These are phyloP conservation scores for Bicyclus anynana DNA, from an alignment of 1,140 invertebrate species.

Conservation along the genomic window DNA sequence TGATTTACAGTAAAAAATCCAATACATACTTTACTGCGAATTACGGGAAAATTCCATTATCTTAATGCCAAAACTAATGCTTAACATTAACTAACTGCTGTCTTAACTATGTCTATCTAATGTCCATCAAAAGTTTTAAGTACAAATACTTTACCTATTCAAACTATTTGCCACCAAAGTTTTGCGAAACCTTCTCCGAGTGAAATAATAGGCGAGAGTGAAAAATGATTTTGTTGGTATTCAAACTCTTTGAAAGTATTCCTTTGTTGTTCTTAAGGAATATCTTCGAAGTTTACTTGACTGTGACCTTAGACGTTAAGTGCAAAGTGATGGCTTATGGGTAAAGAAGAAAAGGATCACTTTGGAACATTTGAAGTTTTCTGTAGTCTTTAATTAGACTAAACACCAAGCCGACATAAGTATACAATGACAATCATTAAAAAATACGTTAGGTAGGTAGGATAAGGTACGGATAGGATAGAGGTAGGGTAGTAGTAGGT, in stretches of 20 bases:
- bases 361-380: too few relatives aligned
- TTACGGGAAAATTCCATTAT: not conserved
- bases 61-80: not conserved
- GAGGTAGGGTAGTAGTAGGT: too few relatives aligned
- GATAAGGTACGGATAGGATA: too few relatives aligned
- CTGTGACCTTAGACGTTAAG: not conserved
- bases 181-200: not conserved
- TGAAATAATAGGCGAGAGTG: not conserved
- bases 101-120: not conserved
- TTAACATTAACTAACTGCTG: not conserved
- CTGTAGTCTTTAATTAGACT: too few relatives aligned
- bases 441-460: too few relatives aligned
- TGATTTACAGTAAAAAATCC: too few relatives aligned
- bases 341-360: too few relatives aligned
- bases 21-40: too few relatives aligned
- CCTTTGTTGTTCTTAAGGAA: not conserved
- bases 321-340: not conserved
- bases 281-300: not conserved
- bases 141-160: conserved; percentile 1
- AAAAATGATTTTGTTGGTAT: not conserved
- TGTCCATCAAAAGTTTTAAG: not conserved
- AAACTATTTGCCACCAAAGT: conserved; percentile 1
- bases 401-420: too few relatives aligned
- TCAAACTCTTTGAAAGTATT: not conserved
- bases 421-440: too few relatives aligned